Conservation (phyloP, 2,113 vertebrate species). For the Regulus satrapa region DNA sequence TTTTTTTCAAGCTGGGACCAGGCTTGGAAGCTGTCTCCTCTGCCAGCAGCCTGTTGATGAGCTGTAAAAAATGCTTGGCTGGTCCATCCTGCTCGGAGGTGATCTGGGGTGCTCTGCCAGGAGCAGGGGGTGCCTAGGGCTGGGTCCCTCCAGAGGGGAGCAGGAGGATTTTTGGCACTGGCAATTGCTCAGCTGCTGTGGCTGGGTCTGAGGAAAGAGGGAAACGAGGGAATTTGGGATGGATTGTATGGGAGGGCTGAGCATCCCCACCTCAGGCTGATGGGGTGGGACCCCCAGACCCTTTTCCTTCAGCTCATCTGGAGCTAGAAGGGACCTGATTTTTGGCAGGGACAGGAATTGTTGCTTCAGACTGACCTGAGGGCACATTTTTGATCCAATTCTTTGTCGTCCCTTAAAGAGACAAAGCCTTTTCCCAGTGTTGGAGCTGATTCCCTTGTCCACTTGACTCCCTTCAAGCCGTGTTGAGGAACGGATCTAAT, state of each 20-base stretch:
- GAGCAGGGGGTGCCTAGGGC: not conserved
- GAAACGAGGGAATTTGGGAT: not conserved
- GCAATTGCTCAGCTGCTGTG: not conserved
- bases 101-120: not conserved
- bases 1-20: not conserved
- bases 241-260: not conserved
- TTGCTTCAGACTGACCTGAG: not conserved
- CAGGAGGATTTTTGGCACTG: accelerated
- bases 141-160: not conserved
- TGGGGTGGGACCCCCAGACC: not conserved
- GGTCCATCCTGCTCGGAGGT: not conserved
- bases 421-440: not conserved
- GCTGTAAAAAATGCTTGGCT: not conserved
- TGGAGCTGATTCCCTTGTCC: not conserved
- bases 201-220: not conserved
- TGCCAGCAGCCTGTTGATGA: not conserved
- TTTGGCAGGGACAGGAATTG: not conserved
- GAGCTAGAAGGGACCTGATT: not conserved
- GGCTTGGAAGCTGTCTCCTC: not conserved
- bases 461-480: accelerated
- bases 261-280: not conserved
- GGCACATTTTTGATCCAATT: not conserved
- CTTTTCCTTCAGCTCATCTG: not conserved
- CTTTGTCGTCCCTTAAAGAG: not conserved
- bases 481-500: accelerated